Base-by-base conservation (phyloP, 2,888 invertebrate species). In the Microchrysa polita region DNA sequence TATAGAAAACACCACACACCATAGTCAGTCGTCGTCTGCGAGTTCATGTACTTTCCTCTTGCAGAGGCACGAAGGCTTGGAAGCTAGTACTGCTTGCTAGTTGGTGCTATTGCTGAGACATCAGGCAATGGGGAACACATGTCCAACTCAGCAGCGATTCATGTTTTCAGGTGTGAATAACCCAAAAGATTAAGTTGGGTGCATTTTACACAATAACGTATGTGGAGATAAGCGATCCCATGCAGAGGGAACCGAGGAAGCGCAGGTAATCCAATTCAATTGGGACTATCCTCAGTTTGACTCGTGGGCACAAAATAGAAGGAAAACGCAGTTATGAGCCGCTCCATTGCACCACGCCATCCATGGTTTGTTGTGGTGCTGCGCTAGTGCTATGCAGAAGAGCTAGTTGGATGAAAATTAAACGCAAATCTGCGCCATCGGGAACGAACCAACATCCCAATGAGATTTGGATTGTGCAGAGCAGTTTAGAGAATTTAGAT, bases 151-250 rank as follows among this genome's bases (percentile, higher is more conserved):
- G 44, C 65, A 44, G 65, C 65, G 65, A 65, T 65, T 65, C 44
- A 65, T 65, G 65, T 48, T 63, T 63, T 65, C 65, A 65, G 65
- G 65, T 65, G 65, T 65, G 65, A 65, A 65, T 65, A 65, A 65
- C 65, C 65, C 48, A 65, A 23, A 40, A 40, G 59, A 2, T 10
- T 23, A 27, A 14, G 59, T 14, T 1, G 5, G 16, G n/a, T 52
- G 52, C n/a, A 52, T 52, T 16, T 16, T 20, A 20, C 55, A 55
- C 2, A 55, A 10, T 1, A 44, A 44, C 65, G 65, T 65, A 48
- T 48, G 48, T n/a, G 48, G n/a, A 12, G 48, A 12, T 48, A 48
- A 48, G 14, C 12, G 48, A 4, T 48, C 48, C 48, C 48, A 34
- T 34, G 27, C 48, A 48, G 2, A 42, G 12, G 42, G 12, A 42